Evolutionary conservation across 92 coral and sea anemone species (phyloP), one percentile per base, ranked within the genome.

Genomic region (Parazoanthus swiftii): DNA sequence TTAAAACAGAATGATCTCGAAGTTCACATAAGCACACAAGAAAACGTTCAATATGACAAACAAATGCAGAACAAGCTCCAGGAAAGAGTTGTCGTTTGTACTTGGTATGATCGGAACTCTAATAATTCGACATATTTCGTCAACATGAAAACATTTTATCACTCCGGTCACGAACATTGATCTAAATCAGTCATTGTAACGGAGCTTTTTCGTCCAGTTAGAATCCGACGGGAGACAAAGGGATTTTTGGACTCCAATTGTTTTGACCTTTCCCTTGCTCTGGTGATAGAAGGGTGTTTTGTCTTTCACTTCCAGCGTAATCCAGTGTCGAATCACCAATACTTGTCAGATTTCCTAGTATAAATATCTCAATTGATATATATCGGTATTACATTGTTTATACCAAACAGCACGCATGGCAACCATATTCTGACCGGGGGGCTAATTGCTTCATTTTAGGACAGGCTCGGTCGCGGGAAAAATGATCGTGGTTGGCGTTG

Each of bases 71-170:
- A 5, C 33, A 29, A 29, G 33, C 33, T 29, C 33, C 33, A 29
- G 33, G 33, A 29, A 20, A 71, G 37, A 0, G 37, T 38, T 71
- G 75, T 58, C 75, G 75, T 20, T 79, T 46, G 23, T 44, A 16
- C 9, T 15, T 82, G 76, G 86, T 66, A 82, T 82, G 86, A 82
- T 16, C n/a, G 86, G 86, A 63, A 82, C 74, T 79, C 43, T 44
- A 21, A 79, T 8, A 25, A 79, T 79, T 65, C 46, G 14, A 16
- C 43, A 16, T 59, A 20, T 81, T 59, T 23, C 1, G 29, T 16
- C 74, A 35, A 81, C 36, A 16, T 81, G 33, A 42, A 20, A 65
- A 59, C 38, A 54, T 13, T 16, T 38, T 6, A 16, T 10, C 48
- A 4, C 74, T 50, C 85, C 48, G 20, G 42, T 1, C 37, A 44